These are phyloP conservation scores for Erinaceus europaeus DNA, from an alignment of 2,113 vertebrate species.

Conservation along the genomic window DNA sequence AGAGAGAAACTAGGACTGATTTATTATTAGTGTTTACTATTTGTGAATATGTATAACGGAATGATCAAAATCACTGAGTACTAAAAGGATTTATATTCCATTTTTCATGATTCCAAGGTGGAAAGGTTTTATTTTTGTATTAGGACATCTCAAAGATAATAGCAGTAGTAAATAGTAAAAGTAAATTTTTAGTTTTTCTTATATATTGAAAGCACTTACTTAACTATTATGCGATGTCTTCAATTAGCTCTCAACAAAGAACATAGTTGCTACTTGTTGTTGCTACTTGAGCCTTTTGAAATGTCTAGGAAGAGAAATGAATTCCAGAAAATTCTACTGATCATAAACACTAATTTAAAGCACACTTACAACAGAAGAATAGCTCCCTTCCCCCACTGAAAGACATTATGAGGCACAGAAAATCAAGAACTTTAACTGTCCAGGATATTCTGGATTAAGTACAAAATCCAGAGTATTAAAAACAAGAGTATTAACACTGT, in stretches of 20 bases:
- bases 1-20: neutral
- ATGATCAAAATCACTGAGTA: neutral
- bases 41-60: neutral
- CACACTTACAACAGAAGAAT: neutral
- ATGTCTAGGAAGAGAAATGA: neutral
- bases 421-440: conserved; percentile 5
- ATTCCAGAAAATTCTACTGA: conserved; percentile 1
- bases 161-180: conserved; percentile 18
- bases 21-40: neutral
- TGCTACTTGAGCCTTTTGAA: neutral
- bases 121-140: too few species aligned
- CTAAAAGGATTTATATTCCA: neutral
- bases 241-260: conserved; percentile 14
- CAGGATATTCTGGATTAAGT: conserved; percentile 33
- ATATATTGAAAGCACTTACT: neutral
- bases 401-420: neutral
- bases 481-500: conserved; percentile 16
- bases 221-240: neutral
- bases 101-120: neutral
- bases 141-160: neutral
- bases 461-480: neutral
- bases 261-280: neutral
- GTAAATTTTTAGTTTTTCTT: conserved; percentile 17
- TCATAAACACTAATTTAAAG: neutral
- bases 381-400: neutral